phyloP scores from a whole-genome alignment of 2,888 invertebrate genomes.

The Drosophila histrio region DNA sequence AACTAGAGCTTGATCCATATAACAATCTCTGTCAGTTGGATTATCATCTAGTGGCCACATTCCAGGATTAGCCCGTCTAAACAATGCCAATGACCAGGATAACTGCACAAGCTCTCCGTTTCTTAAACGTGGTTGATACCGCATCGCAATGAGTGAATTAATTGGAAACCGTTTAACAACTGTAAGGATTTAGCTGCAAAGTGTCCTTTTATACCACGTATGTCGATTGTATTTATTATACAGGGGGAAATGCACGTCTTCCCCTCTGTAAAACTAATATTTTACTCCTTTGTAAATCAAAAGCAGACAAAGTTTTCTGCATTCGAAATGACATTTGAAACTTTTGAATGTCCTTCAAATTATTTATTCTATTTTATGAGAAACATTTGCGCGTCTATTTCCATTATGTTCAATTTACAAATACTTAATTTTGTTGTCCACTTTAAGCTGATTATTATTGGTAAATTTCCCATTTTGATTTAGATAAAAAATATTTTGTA shows the following conservation, averaged over 20 bases:
- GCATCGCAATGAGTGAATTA: conserved; percentile 9
- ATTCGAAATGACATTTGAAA: neutral
- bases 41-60: conserved; percentile 70
- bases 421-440: neutral
- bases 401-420: neutral
- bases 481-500: neutral
- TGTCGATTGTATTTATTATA: too few relatives aligned
- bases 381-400: neutral
- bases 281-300: neutral
- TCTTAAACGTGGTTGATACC: conserved; percentile 61
- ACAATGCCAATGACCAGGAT: conserved; percentile 55
- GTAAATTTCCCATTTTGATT: neutral
- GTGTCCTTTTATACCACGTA: neutral
- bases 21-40: conserved; percentile 4
- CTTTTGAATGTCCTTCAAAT: neutral
- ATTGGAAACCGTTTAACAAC: neutral
- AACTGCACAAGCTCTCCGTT: conserved; percentile 58
- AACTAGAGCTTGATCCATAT: conserved; percentile 41
- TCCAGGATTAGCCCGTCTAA: conserved; percentile 52
- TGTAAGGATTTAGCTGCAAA: neutral
- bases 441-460: neutral
- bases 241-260: neutral
- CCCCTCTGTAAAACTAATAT: too few relatives aligned
- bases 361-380: neutral
- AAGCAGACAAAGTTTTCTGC: neutral